phyloP scores from a whole-genome alignment of 1,140 invertebrate genomes.

The Leucophenga varia region DNA sequence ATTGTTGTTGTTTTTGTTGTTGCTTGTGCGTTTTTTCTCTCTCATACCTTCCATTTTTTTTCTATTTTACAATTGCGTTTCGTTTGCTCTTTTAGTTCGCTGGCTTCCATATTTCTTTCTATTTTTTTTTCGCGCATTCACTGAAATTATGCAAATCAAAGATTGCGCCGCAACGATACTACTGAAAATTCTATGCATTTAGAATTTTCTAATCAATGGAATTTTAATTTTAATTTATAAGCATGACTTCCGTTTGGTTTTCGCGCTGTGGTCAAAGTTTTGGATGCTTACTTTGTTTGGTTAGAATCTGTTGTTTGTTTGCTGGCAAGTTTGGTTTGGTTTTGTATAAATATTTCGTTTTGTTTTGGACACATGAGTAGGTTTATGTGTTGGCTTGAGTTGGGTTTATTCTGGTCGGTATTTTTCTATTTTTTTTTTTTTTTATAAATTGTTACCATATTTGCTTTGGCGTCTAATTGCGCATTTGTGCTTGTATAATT shows the following conservation, averaged over 20 bases:
- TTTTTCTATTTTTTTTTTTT: too few relatives aligned
- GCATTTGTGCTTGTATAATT: too few relatives aligned
- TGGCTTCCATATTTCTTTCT: neutral
- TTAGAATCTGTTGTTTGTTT: too few relatives aligned
- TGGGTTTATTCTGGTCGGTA: too few relatives aligned
- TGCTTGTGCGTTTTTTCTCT: slow-evolving; percentile 10
- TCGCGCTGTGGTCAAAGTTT: neutral
- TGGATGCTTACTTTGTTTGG: neutral
- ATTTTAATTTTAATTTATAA: slow-evolving; percentile 49
- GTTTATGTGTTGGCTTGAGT: too few relatives aligned
- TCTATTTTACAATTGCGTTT: slow-evolving; percentile 6
- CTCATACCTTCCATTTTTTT: neutral
- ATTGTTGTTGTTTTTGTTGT: slow-evolving; percentile 2
- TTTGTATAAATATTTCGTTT: too few relatives aligned
- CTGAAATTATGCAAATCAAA: slow-evolving; percentile 51
- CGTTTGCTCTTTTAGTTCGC: slow-evolving; percentile 36
- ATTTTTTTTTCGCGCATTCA: neutral
- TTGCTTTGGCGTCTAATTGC: too few relatives aligned
- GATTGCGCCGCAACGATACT: slow-evolving; percentile 42
- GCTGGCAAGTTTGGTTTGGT: too few relatives aligned
- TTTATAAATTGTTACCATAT: too few relatives aligned
- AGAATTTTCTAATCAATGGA: slow-evolving; percentile 56
- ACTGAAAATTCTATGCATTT: slow-evolving; percentile 51
- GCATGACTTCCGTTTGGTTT: neutral
- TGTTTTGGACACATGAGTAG: too few relatives aligned